Base-by-base conservation (phyloP, 2,888 invertebrate species). In the Apotomis betuletana region DNA sequence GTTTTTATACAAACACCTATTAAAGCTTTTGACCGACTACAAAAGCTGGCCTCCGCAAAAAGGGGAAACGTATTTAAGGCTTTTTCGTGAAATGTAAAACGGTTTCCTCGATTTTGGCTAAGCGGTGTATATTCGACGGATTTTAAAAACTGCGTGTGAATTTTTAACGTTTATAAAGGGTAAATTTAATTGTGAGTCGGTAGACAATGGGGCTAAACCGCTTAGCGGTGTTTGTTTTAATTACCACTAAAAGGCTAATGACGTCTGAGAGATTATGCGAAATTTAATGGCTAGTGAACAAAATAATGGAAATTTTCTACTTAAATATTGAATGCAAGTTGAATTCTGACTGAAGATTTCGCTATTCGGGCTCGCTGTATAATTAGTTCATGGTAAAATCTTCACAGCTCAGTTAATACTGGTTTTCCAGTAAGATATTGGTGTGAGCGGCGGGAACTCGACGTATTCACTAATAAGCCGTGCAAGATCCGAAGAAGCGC, bases 121-220 rank as follows among this genome's bases (percentile, higher is more conserved):
- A 74, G 73, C 73, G 67, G 73, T 75, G 76, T 79, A 79, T 80
- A 79, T 80, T 80, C 75, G 75, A 75, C 80, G 80, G 78, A 77
- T 80, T 79, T 79, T 80, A 68, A 79, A 81, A 81, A 80, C 81
- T 81, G 76, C 76, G 78, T 72, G 67, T 78, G 79, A 81, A 77
- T 79, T 79, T 79, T 77, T 79, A 80, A 77, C 59, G 67, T 76
- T 75, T 75, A 79, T 78, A 65, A 72, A 75, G 76, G 74, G 75
- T 74, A 76, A 80, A 77, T 77, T 75, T 79, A 78, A 77, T 78
- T 68, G 68, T 72, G 68, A 54, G 68, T 63, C 63, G 67, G n/a
- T 57, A 72, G 72, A 72, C 72, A 72, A 63, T 68, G 63, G 68
- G 72, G 72, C 62, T 54, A 68, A 63, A 63, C 52, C 68, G 67